phyloP scores from a whole-genome alignment of 2,888 invertebrate species.

The Xestobium rufovillosum region DNA sequence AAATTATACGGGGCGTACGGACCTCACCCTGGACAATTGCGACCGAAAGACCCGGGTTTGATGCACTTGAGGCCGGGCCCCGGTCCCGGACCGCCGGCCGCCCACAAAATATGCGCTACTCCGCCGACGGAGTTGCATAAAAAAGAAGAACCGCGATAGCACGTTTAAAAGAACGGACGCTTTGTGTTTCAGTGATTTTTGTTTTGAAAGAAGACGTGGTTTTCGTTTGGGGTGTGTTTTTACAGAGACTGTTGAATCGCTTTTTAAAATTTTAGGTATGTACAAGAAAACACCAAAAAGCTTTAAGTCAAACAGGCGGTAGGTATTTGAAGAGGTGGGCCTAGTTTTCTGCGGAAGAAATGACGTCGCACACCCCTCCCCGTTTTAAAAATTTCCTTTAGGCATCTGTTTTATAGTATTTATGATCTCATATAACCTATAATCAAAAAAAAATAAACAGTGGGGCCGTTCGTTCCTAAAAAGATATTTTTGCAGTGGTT shows the following conservation, averaged over 20 bases:
- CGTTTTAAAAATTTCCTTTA: no score
- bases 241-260: no score
- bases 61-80: constrained; percentile 50
- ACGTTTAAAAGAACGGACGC: constrained; percentile 14
- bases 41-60: constrained; percentile 48
- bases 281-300: no score
- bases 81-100: constrained; percentile 46
- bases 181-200: background rate
- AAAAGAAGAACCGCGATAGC: constrained; percentile 56
- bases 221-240: no score
- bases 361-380: no score
- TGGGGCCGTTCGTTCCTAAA: constrained; percentile 21
- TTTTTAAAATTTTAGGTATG: no score
- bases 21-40: constrained; percentile 40
- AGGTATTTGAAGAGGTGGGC: background rate
- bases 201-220: constrained; percentile 4
- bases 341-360: no score
- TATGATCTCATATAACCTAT: constrained; percentile 9
- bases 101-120: constrained; percentile 48
- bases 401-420: no score
- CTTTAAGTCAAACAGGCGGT: no score
- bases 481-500: constrained; percentile 39
- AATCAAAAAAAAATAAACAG: constrained; percentile 21
- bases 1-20: constrained; percentile 65
- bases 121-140: constrained; percentile 53